Evolutionary conservation across 1,140 invertebrate genomes (phyloP).

Genomic region (Pseudachorutes palmiensis): DNA sequence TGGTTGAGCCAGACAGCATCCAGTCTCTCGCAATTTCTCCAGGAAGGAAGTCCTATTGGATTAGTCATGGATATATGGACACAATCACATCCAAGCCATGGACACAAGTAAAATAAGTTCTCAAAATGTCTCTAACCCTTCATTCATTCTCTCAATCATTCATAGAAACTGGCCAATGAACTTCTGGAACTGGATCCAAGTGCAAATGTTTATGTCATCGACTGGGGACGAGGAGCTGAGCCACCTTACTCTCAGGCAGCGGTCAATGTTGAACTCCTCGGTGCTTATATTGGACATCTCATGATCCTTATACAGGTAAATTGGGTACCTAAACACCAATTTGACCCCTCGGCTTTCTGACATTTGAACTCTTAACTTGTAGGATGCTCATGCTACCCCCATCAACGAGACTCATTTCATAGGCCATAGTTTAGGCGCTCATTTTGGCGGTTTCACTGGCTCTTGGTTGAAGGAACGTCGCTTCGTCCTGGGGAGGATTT

Average conservation of each 20-base stretch:
- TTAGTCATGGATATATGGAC: constrained; percentile 78
- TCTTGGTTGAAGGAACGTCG: constrained; percentile 56
- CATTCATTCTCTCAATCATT: no score
- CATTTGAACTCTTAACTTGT: constrained; percentile 13
- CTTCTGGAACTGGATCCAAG: constrained; percentile 54
- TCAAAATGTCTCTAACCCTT: background rate
- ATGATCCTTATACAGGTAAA: constrained; percentile 48
- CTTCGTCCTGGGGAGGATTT: constrained; percentile 57
- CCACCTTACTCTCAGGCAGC: constrained; percentile 84
- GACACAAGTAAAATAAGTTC: constrained; percentile 50
- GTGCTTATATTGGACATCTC: constrained; percentile 68
- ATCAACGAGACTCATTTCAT: constrained; percentile 61
- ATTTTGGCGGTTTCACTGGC: constrained; percentile 75
- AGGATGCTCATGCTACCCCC: constrained; percentile 48
- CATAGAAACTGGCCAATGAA: constrained; percentile 55
- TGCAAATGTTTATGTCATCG: constrained; percentile 66
- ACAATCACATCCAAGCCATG: constrained; percentile 67
- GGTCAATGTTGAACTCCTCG: constrained; percentile 78
- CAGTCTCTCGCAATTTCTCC: constrained; percentile 13
- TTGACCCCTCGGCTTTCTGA: background rate
- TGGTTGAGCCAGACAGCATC: constrained; percentile 53
- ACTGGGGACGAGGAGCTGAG: constrained; percentile 73
- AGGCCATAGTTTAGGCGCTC: constrained; percentile 81
- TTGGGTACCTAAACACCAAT: constrained; percentile 4
- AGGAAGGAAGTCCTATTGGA: constrained; percentile 51